Evolutionary conservation across 2,113 vertebrate species (phyloP).

Genomic region (Vidua macroura): DNA sequence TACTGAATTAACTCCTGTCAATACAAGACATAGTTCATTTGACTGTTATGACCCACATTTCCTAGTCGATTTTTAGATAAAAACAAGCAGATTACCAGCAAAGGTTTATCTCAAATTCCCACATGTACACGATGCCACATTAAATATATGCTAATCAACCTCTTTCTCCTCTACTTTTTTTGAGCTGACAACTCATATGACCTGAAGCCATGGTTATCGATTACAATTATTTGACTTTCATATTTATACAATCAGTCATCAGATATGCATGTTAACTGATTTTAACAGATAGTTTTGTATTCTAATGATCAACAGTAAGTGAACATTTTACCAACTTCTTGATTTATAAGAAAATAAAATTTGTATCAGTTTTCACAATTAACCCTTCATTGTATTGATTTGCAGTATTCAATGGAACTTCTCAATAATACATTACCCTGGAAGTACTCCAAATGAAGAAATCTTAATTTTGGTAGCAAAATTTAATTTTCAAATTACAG

Average conservation of each 20-base stretch:
- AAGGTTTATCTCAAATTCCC: constrained; percentile 58
- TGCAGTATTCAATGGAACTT: not conserved
- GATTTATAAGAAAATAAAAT: constrained; percentile 32
- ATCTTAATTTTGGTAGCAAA: not conserved
- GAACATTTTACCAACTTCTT: not conserved
- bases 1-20: not conserved
- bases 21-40: not conserved
- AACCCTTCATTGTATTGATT: not conserved
- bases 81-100: constrained; percentile 46
- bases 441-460: not conserved
- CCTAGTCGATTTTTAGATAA: constrained; percentile 23
- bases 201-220: constrained; percentile 63
- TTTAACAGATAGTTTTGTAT: constrained; percentile 62
- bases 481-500: not conserved
- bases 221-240: constrained; percentile 66
- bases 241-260: constrained; percentile 65
- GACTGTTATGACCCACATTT: not conserved
- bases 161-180: constrained; percentile 27
- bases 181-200: constrained; percentile 57
- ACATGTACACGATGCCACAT: constrained; percentile 39
- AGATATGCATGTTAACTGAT: constrained; percentile 63
- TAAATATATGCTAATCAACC: constrained; percentile 58
- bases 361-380: not conserved
- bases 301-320: constrained; percentile 22
- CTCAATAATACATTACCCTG: not conserved